Evolutionary conservation across 2,797 vertebrate genomes (phyloP).

Genomic region (Phrynocephalus forsythii): DNA sequence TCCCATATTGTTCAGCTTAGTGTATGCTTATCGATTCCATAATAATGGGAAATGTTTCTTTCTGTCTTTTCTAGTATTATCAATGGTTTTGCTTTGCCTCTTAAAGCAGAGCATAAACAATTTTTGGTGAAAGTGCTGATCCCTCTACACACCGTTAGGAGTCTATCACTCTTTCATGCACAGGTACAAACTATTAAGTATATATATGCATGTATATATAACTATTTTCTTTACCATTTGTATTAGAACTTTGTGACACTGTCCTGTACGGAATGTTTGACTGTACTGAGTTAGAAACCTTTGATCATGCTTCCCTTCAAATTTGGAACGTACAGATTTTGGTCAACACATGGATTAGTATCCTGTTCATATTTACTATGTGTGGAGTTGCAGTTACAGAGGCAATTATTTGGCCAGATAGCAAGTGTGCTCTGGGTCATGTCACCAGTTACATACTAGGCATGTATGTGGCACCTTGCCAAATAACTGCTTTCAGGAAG

Average conservation of each 20-base stretch:
- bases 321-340: not conserved
- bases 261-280: not conserved
- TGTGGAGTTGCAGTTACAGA: too few relatives aligned
- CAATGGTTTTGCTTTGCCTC: constrained; percentile 99
- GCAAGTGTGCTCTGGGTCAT: too few relatives aligned
- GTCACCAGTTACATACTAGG: too few relatives aligned
- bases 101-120: constrained; percentile 99
- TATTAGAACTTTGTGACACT: constrained; percentile 27
- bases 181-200: constrained; percentile 83
- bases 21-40: not conserved
- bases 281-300: constrained; percentile 27
- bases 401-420: too few relatives aligned
- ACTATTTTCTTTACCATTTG: constrained; percentile 37
- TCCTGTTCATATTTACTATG: too few relatives aligned
- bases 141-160: constrained; percentile 97
- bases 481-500: too few relatives aligned
- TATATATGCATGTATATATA: too few relatives aligned
- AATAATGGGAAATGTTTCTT: constrained; percentile 9
- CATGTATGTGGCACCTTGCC: too few relatives aligned
- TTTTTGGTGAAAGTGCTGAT: constrained; percentile 99
- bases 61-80: constrained; percentile 90
- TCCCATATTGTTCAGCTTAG: not conserved
- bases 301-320: not conserved
- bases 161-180: constrained; percentile 98
- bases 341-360: not conserved